A percentile compares a stretch with the other conserved stretches of the same genome.
Conservation (phyloP, 2,797 vertebrate genomes). For the Chiroxiphia lanceolata region DNA sequence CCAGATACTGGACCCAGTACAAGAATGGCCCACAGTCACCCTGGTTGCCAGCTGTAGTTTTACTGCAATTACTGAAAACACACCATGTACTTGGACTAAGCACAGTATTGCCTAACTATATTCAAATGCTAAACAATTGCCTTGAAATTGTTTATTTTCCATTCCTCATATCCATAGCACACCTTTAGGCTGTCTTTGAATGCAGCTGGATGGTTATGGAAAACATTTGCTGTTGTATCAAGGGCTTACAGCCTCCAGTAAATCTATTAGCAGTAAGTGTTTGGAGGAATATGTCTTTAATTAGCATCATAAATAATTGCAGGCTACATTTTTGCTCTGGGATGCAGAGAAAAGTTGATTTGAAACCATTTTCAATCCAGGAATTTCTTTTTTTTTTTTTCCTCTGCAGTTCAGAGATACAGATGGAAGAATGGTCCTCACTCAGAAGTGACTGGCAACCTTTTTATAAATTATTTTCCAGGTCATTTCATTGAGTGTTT, state of each 20-base stretch:
- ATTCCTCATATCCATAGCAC: not conserved
- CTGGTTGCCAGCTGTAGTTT: not conserved
- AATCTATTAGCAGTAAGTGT: not conserved
- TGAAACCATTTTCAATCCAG: not conserved
- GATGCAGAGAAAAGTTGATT: not conserved
- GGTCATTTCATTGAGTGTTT: slow-evolving; percentile 43
- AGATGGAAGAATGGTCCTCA: not conserved
- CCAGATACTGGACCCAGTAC: not conserved
- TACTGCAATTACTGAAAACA: not conserved
- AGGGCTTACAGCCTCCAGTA: not conserved
- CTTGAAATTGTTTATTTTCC: not conserved
- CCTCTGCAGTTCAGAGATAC: not conserved
- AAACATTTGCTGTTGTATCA: not conserved
- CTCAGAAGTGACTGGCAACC: not conserved
- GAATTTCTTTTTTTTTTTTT: not conserved
- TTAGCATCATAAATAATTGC: not conserved
- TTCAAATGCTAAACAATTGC: not conserved
- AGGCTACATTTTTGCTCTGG: not conserved
- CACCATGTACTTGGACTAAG: not conserved
- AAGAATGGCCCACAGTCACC: not conserved
- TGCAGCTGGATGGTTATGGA: not conserved
- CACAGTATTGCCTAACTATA: not conserved
- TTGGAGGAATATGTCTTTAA: not conserved
- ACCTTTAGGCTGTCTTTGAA: not conserved
- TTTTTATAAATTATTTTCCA: slow-evolving; percentile 34